A percentile compares a stretch with the other conserved stretches of the same genome.
Conservation (phyloP, 2,888 invertebrate species). For the Chaetogeoica ovagalla region DNA sequence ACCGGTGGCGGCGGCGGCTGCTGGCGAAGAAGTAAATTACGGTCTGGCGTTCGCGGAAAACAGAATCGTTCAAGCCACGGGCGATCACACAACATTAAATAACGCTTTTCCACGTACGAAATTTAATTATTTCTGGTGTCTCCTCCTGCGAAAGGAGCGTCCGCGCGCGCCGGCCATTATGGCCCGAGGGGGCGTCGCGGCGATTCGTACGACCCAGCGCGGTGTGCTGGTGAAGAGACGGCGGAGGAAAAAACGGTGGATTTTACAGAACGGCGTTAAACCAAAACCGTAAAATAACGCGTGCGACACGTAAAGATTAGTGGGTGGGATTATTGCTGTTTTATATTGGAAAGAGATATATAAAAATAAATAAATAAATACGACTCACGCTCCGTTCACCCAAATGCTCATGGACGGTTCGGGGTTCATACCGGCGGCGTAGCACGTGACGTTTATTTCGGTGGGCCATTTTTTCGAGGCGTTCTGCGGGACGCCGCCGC, state of each 20-base stretch:
- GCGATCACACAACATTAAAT: not conserved
- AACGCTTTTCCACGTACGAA: not conserved
- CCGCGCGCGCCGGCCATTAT: too few relatives aligned
- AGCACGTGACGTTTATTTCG: conserved; percentile 44
- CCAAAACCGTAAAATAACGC: not conserved
- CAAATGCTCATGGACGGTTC: conserved; percentile 43
- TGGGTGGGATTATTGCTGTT: too few relatives aligned
- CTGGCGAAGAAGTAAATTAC: too few relatives aligned
- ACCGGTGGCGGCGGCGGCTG: too few relatives aligned
- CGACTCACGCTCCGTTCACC: conserved; percentile 46
- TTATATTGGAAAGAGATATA: too few relatives aligned
- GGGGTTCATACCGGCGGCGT: conserved; percentile 40
- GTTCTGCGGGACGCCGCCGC: not conserved
- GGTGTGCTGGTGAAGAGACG: too few relatives aligned
- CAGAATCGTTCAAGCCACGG: not conserved
- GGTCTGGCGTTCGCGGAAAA: not conserved
- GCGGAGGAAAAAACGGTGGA: not conserved
- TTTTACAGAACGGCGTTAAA: not conserved
- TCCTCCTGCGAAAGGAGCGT: too few relatives aligned
- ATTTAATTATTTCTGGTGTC: conserved; percentile 23
- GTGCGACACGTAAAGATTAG: too few relatives aligned
- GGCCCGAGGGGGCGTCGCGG: not conserved
- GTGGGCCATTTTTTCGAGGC: conserved; percentile 17
- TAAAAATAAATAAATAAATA: too few relatives aligned
- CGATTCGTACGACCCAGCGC: not conserved